Conservation (phyloP, 2,888 invertebrate genomes). For the Andrena haemorrhoa region DNA sequence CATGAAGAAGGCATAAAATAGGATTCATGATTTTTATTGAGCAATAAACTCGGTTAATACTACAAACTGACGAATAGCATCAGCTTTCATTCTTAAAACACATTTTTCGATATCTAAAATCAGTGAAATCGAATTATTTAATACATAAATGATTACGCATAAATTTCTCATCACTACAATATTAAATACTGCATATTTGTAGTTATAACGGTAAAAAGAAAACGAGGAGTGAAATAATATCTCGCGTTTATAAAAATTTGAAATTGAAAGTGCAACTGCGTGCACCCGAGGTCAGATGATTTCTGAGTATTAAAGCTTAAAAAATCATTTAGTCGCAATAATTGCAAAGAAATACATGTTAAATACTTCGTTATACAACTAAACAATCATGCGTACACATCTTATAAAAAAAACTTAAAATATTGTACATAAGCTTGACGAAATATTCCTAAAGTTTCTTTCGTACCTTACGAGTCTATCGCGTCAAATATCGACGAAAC, state of each 20-base stretch:
- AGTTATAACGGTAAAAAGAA: not conserved
- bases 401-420: not conserved
- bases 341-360: slow-evolving; percentile 7
- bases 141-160: not conserved
- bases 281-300: not conserved
- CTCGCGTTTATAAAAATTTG: not conserved
- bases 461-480: slow-evolving; percentile 3
- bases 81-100: not conserved
- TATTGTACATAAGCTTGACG: not conserved
- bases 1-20: not conserved
- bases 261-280: slow-evolving; percentile 3
- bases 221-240: not conserved
- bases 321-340: not conserved
- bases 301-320: slow-evolving; percentile 4
- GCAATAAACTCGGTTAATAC: not conserved
- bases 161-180: not conserved
- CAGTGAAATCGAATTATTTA: not conserved
- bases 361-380: not conserved
- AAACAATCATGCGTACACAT: slow-evolving; percentile 21
- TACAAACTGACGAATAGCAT: not conserved
- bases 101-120: not conserved
- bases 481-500: not conserved
- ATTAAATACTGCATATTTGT: slow-evolving; percentile 3
- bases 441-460: slow-evolving; percentile 25
- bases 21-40: not conserved